phyloP scores from a whole-genome alignment of 2,113 vertebrate species.

The Seriola rivoliana region DNA sequence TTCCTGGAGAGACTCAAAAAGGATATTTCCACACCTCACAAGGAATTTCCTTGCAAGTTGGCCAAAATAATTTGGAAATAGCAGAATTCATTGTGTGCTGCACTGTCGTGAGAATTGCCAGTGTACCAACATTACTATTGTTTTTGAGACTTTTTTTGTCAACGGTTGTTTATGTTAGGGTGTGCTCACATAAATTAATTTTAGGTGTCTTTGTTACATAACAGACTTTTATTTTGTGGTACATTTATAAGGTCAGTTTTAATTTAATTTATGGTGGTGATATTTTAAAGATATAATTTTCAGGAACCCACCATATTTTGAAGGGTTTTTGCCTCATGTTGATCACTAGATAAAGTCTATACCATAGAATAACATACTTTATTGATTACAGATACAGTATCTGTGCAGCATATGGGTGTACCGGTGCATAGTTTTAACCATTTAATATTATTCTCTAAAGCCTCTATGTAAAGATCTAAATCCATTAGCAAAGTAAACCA shows the following conservation, averaged over 20 bases:
- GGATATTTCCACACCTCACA: constrained; percentile 40
- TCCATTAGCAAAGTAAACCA: constrained; percentile 24
- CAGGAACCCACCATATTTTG: neutral
- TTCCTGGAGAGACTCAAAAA: constrained; percentile 42
- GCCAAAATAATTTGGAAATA: constrained; percentile 38
- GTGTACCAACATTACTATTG: constrained; percentile 6
- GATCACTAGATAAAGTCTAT: neutral
- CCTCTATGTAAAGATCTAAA: constrained; percentile 15
- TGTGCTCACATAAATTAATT: neutral
- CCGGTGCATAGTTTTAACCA: neutral
- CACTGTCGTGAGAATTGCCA: neutral
- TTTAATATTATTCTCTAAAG: neutral
- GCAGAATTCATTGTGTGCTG: constrained; percentile 40
- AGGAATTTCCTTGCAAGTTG: constrained; percentile 55
- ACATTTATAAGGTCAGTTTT: neutral
- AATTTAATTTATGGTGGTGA: neutral
- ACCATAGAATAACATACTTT: neutral
- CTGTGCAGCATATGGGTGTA: neutral
- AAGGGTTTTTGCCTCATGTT: neutral
- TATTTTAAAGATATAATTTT: neutral
- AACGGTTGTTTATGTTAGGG: neutral
- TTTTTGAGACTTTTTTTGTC: constrained; percentile 9
- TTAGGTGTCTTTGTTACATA: neutral
- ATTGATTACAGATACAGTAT: neutral
- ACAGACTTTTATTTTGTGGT: neutral